A percentile compares a stretch with the other conserved stretches of the same genome.
Evolutionary conservation across 2,888 invertebrate species (phyloP).

Genomic region (Abrostola triplasia): DNA sequence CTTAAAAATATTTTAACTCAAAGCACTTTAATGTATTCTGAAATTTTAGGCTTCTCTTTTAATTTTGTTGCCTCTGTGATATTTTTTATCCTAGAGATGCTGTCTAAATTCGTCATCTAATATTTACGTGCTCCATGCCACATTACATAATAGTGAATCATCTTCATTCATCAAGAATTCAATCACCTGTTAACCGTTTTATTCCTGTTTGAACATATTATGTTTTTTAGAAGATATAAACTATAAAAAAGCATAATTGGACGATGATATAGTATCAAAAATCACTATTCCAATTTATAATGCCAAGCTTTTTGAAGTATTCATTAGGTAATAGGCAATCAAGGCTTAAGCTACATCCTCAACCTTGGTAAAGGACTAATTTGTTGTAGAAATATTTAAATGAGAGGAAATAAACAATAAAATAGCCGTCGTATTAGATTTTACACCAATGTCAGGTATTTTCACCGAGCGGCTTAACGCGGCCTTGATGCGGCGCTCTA

Average conservation of each 20-base stretch:
- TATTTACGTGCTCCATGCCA: background rate
- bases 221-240: no score
- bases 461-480: constrained; percentile 45
- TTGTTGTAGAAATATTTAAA: constrained; percentile 12
- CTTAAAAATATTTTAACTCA: no score
- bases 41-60: no score
- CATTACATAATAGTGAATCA: constrained; percentile 2
- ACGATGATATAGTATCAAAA: no score
- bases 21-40: no score
- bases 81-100: background rate
- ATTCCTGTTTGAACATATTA: background rate
- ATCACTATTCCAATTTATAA: no score
- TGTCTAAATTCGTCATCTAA: background rate
- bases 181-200: constrained; percentile 4
- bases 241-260: no score
- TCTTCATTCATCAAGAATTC: constrained; percentile 1
- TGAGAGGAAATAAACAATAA: constrained; percentile 26
- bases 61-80: background rate
- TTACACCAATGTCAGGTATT: constrained; percentile 38
- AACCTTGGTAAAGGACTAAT: background rate
- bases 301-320: no score
- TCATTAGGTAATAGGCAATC: no score
- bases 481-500: constrained; percentile 51
- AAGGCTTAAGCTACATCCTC: no score
- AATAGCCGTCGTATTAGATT: constrained; percentile 19